Percentiles rank a stretch among this genome's conserved stretches.
Conservation (phyloP, 2,888 invertebrate genomes). For the Metellina segmentata region DNA sequence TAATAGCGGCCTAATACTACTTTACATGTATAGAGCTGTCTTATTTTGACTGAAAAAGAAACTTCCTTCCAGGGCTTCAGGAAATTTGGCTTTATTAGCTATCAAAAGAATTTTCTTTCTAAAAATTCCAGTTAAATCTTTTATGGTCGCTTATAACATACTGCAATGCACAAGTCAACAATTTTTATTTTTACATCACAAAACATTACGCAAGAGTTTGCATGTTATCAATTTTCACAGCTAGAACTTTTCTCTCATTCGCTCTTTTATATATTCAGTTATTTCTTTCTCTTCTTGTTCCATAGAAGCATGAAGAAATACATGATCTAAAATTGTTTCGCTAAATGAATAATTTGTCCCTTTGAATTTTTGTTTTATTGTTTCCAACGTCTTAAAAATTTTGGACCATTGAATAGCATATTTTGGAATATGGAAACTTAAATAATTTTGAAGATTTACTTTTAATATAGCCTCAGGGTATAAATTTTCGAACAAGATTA, state of each 20-base stretch:
- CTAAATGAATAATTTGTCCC: constrained; percentile 80
- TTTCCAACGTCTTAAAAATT: constrained; percentile 87
- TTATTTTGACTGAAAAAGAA: too few relatives aligned
- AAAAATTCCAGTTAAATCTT: too few relatives aligned
- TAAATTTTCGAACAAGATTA: not conserved
- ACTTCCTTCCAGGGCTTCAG: too few relatives aligned
- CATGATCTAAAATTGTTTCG: constrained; percentile 73
- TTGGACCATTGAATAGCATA: constrained; percentile 85
- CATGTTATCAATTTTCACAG: too few relatives aligned
- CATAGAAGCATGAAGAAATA: constrained; percentile 81
- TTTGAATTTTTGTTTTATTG: constrained; percentile 83
- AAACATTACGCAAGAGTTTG: too few relatives aligned
- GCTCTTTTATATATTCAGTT: constrained; percentile 18
- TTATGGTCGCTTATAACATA: too few relatives aligned
- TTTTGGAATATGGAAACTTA: constrained; percentile 87
- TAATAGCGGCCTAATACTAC: too few relatives aligned
- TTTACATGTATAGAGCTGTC: too few relatives aligned
- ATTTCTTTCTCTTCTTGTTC: constrained; percentile 2
- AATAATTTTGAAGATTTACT: constrained; percentile 87
- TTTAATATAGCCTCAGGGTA: constrained; percentile 81
- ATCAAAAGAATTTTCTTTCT: too few relatives aligned
- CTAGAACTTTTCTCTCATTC: not conserved
- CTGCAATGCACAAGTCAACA: too few relatives aligned
- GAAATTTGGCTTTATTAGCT: too few relatives aligned
- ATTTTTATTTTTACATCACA: too few relatives aligned